These are phyloP conservation scores for Venustoraphidia nigricollis DNA, from an alignment of 2,888 invertebrate genomes.

Conservation along the genomic window DNA sequence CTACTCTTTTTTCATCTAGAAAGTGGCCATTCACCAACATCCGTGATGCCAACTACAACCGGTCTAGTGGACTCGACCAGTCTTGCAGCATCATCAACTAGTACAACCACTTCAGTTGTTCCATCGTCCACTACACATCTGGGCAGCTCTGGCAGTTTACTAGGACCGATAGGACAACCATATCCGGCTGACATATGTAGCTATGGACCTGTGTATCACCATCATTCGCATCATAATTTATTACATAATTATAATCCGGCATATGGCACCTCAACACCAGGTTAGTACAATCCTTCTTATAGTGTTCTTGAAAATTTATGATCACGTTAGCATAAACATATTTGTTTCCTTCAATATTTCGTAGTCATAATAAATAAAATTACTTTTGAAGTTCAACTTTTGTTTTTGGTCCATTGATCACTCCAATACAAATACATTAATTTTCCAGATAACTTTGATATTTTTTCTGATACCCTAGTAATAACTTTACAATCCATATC, in stretches of 20 bases:
- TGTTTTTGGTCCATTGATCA: too few relatives aligned
- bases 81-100: constrained; percentile 6
- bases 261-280: constrained; percentile 18
- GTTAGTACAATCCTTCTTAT: too few relatives aligned
- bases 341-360: too few relatives aligned
- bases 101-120: constrained; percentile 11
- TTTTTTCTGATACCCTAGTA: too few relatives aligned
- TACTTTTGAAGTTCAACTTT: too few relatives aligned
- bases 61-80: neutral
- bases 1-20: too few relatives aligned
- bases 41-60: constrained; percentile 6
- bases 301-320: too few relatives aligned
- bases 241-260: constrained; percentile 26
- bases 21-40: neutral
- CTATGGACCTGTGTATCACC: constrained; percentile 49
- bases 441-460: too few relatives aligned
- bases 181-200: constrained; percentile 49
- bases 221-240: constrained; percentile 29
- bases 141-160: constrained; percentile 20
- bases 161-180: constrained; percentile 38
- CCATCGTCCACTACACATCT: constrained; percentile 26
- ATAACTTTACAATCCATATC: too few relatives aligned
- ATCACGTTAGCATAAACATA: too few relatives aligned
- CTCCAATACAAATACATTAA: too few relatives aligned
- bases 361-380: too few relatives aligned